These are phyloP conservation scores for Entomyzon cyanotis DNA, from an alignment of 2,113 vertebrate genomes.

Conservation along the genomic window DNA sequence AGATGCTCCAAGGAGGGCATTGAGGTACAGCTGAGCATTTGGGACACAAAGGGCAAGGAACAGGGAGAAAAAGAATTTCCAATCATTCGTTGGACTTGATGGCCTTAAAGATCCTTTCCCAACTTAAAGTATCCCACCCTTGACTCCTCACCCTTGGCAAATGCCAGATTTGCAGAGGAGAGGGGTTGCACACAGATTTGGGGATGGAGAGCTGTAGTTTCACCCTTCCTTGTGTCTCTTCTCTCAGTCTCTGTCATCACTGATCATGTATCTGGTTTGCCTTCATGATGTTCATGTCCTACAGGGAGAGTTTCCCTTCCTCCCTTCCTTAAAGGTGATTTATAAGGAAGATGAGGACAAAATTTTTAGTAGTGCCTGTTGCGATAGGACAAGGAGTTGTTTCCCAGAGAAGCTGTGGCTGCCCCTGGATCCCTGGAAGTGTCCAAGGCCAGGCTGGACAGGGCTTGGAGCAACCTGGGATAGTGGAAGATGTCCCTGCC, in stretches of 20 bases:
- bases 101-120: not conserved
- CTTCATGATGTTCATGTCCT: rapidly evolving
- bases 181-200: not conserved
- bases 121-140: rapidly evolving
- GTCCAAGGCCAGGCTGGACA: rapidly evolving
- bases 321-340: not conserved
- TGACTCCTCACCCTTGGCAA: not conserved
- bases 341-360: not conserved
- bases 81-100: not conserved
- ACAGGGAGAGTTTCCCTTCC: not conserved
- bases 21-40: not conserved
- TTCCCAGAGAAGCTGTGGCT: not conserved
- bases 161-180: not conserved
- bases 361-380: not conserved
- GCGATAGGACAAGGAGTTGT: not conserved
- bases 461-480: not conserved
- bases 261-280: not conserved
- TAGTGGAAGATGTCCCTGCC: not conserved
- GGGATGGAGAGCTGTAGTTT: not conserved
- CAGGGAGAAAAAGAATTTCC: not conserved
- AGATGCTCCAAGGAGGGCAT: not conserved
- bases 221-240: not conserved
- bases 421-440: not conserved
- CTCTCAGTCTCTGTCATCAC: not conserved
- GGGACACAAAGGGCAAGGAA: not conserved